Percentiles rank a stretch among this genome's conserved stretches.
phyloP scores from a whole-genome alignment of 2,888 invertebrate genomes.

The Noctua fimbriata region DNA sequence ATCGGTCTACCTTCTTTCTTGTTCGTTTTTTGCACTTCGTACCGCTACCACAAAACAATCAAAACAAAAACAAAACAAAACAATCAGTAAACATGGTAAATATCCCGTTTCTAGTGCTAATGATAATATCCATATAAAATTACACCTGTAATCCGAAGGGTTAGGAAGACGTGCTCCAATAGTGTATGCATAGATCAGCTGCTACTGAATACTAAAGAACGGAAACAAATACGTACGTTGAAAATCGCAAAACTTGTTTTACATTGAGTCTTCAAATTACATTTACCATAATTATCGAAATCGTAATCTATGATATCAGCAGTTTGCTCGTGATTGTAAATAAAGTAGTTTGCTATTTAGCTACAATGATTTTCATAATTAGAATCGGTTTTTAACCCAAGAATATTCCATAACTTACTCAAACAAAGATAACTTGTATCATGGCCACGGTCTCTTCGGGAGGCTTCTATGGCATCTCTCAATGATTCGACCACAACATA shows the following conservation, averaged over 20 bases:
- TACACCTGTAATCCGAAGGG: background rate
- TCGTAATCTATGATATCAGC: background rate
- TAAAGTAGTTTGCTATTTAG: background rate
- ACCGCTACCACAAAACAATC: too few relatives aligned
- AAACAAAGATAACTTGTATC: slow-evolving; percentile 66
- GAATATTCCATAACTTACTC: slow-evolving; percentile 64
- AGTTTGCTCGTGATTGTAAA: background rate
- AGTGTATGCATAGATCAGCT: background rate
- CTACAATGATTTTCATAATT: background rate
- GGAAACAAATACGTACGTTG: background rate
- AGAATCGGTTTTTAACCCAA: background rate
- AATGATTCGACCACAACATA: slow-evolving; percentile 73
- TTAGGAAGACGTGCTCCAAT: background rate
- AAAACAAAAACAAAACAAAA: too few relatives aligned
- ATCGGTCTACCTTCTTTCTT: too few relatives aligned
- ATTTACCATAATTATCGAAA: background rate
- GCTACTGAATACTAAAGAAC: background rate
- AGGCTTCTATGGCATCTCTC: slow-evolving; percentile 71
- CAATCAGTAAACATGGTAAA: too few relatives aligned
- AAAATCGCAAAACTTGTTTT: background rate
- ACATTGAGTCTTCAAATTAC: background rate
- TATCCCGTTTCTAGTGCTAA: too few relatives aligned
- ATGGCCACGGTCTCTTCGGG: slow-evolving; percentile 71
- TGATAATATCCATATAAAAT: too few relatives aligned
- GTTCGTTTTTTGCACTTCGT: too few relatives aligned